A percentile compares a stretch with the other conserved stretches of the same genome.
These are phyloP conservation scores for Canis aureus DNA, from an alignment of 2,113 vertebrate genomes.

Conservation along the genomic window DNA sequence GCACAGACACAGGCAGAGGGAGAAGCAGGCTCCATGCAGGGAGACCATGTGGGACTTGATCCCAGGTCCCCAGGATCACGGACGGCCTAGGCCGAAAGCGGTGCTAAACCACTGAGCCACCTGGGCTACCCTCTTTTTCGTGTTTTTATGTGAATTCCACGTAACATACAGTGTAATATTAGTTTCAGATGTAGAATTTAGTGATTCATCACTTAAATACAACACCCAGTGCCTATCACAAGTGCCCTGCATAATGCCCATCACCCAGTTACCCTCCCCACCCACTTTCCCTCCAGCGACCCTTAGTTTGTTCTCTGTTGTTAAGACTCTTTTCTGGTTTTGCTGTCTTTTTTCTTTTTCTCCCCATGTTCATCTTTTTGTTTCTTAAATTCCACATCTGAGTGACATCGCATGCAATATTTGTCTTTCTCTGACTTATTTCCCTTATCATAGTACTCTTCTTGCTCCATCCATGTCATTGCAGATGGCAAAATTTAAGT, in stretches of 20 bases:
- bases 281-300: background rate
- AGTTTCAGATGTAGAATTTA: background rate
- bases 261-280: background rate
- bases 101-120: too few species aligned
- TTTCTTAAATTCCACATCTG: background rate
- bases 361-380: background rate
- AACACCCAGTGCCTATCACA: background rate
- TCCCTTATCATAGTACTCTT: background rate
- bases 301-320: background rate
- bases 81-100: too few species aligned
- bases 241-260: background rate
- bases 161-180: background rate
- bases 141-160: background rate
- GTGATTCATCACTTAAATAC: background rate
- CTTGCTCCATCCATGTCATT: background rate
- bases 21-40: too few species aligned
- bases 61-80: too few species aligned
- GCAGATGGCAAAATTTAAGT: background rate
- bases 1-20: too few species aligned
- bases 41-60: too few species aligned
- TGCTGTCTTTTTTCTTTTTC: background rate
- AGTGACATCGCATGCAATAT: background rate
- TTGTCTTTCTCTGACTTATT: background rate
- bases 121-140: background rate
- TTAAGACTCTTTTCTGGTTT: background rate